Conservation (phyloP, 2,797 vertebrate genomes). For the Pseudocheirus occidentalis region DNA sequence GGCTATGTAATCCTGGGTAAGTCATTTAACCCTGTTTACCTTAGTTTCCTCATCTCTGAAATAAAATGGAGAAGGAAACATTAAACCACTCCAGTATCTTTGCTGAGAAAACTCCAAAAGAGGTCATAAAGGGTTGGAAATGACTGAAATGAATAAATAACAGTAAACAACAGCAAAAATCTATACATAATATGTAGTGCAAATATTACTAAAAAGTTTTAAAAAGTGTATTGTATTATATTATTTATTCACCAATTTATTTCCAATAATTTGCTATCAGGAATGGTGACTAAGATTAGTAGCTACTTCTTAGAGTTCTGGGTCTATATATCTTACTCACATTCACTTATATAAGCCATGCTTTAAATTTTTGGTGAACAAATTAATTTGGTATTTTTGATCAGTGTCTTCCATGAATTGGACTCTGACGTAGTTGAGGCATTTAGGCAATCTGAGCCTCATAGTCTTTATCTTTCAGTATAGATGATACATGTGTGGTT, state of each 20-base stretch:
- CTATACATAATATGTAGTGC: neutral
- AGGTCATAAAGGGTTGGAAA: neutral
- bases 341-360: neutral
- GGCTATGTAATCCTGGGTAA: neutral
- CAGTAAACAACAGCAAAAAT: neutral
- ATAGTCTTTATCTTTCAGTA: constrained; percentile 8
- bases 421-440: neutral
- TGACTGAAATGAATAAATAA: neutral
- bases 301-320: neutral
- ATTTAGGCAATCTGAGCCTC: neutral
- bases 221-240: too few species aligned
- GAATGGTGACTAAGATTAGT: neutral
- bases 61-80: neutral
- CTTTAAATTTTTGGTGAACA: neutral
- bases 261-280: neutral
- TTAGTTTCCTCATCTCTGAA: neutral
- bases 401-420: neutral
- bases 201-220: neutral
- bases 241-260: neutral
- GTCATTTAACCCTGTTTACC: neutral
- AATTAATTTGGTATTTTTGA: neutral
- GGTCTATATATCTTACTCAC: neutral
- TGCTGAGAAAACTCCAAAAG: neutral
- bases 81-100: neutral
- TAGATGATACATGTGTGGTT: neutral